Conservation (phyloP, 2,797 vertebrate species). For the Alcedo quadribrachys region DNA sequence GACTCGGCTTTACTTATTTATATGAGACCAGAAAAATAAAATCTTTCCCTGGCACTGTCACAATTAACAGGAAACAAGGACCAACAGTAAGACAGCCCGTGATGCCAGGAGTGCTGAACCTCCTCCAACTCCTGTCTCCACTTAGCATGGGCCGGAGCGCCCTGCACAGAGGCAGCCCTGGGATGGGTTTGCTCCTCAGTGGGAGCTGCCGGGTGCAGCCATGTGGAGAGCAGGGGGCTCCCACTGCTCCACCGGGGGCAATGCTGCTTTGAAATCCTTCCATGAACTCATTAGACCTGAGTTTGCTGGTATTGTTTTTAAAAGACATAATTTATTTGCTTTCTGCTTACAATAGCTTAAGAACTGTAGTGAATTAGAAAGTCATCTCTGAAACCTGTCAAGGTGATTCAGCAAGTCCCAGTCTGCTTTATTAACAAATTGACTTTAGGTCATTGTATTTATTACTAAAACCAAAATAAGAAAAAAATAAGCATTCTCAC, state of each 20-base stretch:
- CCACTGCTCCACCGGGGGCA: constrained; percentile 42
- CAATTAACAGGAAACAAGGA: constrained; percentile 40
- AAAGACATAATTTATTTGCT: constrained; percentile 23
- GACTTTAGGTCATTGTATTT: background rate
- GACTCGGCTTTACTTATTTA: background rate
- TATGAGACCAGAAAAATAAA: background rate
- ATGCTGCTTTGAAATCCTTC: constrained; percentile 60
- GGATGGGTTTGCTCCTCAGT: constrained; percentile 7
- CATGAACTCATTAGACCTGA: constrained; percentile 52
- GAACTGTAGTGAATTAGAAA: constrained; percentile 45
- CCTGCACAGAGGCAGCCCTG: constrained; percentile 1
- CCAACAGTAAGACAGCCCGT: background rate
- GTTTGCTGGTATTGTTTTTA: constrained; percentile 50
- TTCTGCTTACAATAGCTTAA: constrained; percentile 17
- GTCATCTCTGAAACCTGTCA: constrained; percentile 27
- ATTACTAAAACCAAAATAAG: background rate
- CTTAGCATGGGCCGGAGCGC: background rate
- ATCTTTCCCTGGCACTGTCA: constrained; percentile 7
- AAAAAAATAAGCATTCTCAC: background rate
- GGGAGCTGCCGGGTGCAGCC: constrained; percentile 56
- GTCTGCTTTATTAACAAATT: constrained; percentile 34
- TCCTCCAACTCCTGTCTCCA: constrained; percentile 19
- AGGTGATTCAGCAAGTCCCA: constrained; percentile 9
- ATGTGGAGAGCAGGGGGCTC: constrained; percentile 35
- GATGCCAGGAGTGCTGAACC: constrained; percentile 24